Percentiles rank a stretch among this genome's conserved stretches.
These are phyloP conservation scores for Pseudorectes ferrugineus DNA, from an alignment of 2,113 vertebrate species.

Conservation along the genomic window DNA sequence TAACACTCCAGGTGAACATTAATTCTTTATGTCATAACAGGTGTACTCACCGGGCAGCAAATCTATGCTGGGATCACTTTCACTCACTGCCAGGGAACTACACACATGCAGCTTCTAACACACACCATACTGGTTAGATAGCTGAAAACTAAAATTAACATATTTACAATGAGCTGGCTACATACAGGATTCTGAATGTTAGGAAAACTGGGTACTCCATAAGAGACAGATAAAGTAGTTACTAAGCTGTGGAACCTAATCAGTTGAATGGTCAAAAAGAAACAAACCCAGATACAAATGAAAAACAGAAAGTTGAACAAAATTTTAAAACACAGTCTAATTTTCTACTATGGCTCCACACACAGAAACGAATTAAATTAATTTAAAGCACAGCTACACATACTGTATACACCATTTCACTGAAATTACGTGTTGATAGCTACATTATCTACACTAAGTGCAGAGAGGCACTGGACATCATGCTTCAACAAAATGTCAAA, in stretches of 20 bases:
- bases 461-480: conserved; percentile 90
- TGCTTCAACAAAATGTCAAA: conserved; percentile 80
- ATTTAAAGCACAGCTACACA: conserved; percentile 74
- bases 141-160: conserved; percentile 59
- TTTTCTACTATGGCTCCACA: conserved; percentile 71
- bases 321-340: conserved; percentile 60
- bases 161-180: conserved; percentile 83
- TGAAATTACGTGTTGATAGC: conserved; percentile 80
- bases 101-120: neutral
- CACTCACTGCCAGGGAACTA: conserved; percentile 16
- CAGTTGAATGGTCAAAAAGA: neutral
- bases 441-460: conserved; percentile 91
- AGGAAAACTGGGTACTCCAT: conserved; percentile 60
- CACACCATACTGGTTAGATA: neutral
- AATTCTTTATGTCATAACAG: neutral
- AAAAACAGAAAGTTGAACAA: conserved; percentile 47
- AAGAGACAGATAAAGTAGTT: conserved; percentile 70
- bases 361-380: conserved; percentile 63
- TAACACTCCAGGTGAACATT: conserved; percentile 8
- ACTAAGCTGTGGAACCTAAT: conserved; percentile 61
- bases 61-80: neutral
- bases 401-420: conserved; percentile 77
- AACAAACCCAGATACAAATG: neutral
- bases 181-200: conserved; percentile 68
- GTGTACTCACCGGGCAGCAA: neutral